Base-by-base conservation (phyloP, 2,113 vertebrate genomes). In the Paramisgurnus dabryanus region DNA sequence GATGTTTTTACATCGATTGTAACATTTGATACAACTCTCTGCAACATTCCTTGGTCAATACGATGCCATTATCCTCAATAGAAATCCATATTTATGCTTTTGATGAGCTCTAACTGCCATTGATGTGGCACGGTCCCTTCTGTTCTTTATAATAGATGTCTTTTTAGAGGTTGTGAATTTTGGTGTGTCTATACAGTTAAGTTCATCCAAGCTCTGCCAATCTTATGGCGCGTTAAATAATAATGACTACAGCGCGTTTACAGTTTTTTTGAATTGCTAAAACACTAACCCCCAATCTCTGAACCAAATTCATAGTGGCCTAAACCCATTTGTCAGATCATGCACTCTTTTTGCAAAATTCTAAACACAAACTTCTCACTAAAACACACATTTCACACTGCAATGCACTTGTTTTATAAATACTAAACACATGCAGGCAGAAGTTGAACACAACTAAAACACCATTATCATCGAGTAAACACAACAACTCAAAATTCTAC, bases 11-110 rank as follows among this genome's bases (percentile, higher is more conserved):
- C 71, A 61, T 45, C 5, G 57, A 27, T 45, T 74, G 40, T 60
- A 15, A 7, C 55, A 58, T 60, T 61, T 22, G 5, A 61, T 61
- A 43, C 40, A 43, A 6, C 7, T 61, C n/a, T 27, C 15, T 27
- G 7, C 18, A 22, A 60, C 5, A 61, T 60, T 45, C 10, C 45
- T 43, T 27, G 12, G 12, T 43, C 40, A 74, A 61, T 13, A 41
- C 58, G 61, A 61, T 27, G 40, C 58, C 7, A 17, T 63, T 75
- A 61, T 75, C 12, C 0, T 63, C 12, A 10, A 27, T 15, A 3
- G 40, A 61, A 61, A 63, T 74, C 71, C 40, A 60, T 47, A 74
- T 61, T 60, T 74, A 22, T 40, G 7, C 71, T 74, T 74, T 74
- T 74, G 0, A 27, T 41, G 57, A 58, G 39, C n/a, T 57, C 39